Conservation (phyloP, 1,140 invertebrate species). For the Gerris buenoi region DNA sequence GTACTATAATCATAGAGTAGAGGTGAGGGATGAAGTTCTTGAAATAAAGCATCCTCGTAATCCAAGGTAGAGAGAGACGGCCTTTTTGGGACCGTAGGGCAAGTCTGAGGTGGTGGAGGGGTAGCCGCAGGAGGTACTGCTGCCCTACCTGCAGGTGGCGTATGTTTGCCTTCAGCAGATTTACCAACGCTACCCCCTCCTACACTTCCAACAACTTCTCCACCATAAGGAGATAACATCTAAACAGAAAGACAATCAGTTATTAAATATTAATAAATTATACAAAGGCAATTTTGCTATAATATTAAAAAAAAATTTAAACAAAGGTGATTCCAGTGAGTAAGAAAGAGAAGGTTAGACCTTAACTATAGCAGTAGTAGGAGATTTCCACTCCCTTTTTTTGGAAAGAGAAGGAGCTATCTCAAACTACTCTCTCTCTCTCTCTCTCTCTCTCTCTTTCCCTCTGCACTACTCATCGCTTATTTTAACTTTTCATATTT, state of each 20-base stretch:
- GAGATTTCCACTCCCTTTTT: no score
- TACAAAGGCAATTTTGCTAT: no score
- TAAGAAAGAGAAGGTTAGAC: no score
- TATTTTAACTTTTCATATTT: no score
- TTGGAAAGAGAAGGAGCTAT: no score
- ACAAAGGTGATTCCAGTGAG: no score
- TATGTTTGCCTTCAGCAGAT: conserved; percentile 4
- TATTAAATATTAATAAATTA: no score
- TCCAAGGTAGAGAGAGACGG: conserved; percentile 55
- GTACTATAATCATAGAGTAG: conserved; percentile 77
- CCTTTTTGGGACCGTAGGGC: conserved; percentile 37
- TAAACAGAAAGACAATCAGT: conserved; percentile 16
- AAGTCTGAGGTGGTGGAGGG: conserved; percentile 18
- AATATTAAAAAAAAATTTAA: no score
- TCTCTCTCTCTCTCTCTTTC: no score
- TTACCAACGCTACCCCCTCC: conserved; percentile 15
- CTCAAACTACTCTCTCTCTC: no score
- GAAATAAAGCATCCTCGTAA: conserved; percentile 52
- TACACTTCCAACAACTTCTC: conserved; percentile 5
- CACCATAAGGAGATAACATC: conserved; percentile 29
- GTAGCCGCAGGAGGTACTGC: conserved; percentile 18
- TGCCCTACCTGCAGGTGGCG: conserved; percentile 21
- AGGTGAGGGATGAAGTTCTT: conserved; percentile 62
- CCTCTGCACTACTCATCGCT: no score
- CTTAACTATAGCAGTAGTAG: no score